These are phyloP conservation scores for Thalassophryne amazonica DNA, from an alignment of 2,797 vertebrate species.

Conservation along the genomic window DNA sequence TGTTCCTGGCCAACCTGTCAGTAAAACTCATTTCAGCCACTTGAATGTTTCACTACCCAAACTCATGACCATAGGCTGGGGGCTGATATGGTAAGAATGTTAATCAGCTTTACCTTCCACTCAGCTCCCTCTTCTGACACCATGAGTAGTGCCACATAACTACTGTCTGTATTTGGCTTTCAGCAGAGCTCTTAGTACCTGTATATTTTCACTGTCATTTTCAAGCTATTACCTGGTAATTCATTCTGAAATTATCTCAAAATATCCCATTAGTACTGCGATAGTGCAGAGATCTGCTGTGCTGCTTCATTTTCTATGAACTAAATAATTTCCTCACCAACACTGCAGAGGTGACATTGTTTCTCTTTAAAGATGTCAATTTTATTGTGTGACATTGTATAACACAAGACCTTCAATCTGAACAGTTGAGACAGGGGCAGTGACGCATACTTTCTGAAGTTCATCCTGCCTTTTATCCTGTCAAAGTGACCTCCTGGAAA, in stretches of 20 bases:
- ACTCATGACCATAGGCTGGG: too few relatives aligned
- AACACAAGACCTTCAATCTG: slow-evolving; percentile 1
- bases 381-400: neutral
- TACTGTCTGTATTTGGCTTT: too few relatives aligned
- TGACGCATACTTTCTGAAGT: slow-evolving; percentile 15
- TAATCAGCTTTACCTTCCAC: too few relatives aligned
- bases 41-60: too few relatives aligned
- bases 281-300: too few relatives aligned
- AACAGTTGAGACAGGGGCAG: slow-evolving; percentile 7
- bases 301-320: neutral
- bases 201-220: neutral
- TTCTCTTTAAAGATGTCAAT: slow-evolving; percentile 1
- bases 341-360: neutral
- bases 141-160: too few relatives aligned
- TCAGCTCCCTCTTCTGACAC: too few relatives aligned
- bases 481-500: slow-evolving; percentile 36
- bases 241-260: too few relatives aligned
- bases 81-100: too few relatives aligned
- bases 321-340: neutral
- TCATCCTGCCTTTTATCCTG: slow-evolving; percentile 39
- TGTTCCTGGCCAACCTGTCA: too few relatives aligned
- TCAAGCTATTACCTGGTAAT: neutral
- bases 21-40: too few relatives aligned
- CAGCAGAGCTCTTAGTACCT: neutral
- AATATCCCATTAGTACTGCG: too few relatives aligned